These are phyloP conservation scores for Melinaea marsaeus DNA, from an alignment of 2,888 invertebrate species.

Conservation along the genomic window DNA sequence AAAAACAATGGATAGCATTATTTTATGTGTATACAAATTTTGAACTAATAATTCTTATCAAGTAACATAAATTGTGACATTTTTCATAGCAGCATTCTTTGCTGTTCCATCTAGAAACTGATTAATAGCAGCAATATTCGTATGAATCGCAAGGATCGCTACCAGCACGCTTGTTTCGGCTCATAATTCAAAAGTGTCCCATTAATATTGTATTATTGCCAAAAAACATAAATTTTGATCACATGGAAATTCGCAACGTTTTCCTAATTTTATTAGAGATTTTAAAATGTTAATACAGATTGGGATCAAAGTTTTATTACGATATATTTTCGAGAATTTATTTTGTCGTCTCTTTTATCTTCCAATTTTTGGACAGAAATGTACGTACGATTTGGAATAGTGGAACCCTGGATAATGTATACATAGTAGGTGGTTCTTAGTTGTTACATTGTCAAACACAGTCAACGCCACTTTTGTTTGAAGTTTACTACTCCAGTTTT, in stretches of 20 bases:
- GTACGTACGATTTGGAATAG: no score
- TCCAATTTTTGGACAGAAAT: background rate
- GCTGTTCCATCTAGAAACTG: slow-evolving; percentile 50
- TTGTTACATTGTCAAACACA: background rate
- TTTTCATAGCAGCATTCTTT: slow-evolving; percentile 54
- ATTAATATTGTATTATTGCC: slow-evolving; percentile 42
- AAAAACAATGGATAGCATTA: no score
- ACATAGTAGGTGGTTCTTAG: no score
- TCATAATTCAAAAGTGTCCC: slow-evolving; percentile 39
- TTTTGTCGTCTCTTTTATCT: no score
- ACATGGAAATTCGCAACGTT: slow-evolving; percentile 5
- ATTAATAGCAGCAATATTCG: slow-evolving; percentile 70
- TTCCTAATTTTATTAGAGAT: background rate
- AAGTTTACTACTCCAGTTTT: slow-evolving; percentile 5
- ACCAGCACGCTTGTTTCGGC: slow-evolving; percentile 37
- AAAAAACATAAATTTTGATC: slow-evolving; percentile 12
- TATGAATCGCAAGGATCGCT: slow-evolving; percentile 57
- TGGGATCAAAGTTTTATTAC: no score
- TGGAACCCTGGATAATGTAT: no score
- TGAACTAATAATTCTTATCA: no score
- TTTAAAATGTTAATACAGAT: background rate
- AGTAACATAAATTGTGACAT: background rate
- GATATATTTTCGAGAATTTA: no score
- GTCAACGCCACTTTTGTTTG: background rate
- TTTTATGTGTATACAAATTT: no score